phyloP scores from a whole-genome alignment of 2,797 vertebrate species.

The Mareca penelope region DNA sequence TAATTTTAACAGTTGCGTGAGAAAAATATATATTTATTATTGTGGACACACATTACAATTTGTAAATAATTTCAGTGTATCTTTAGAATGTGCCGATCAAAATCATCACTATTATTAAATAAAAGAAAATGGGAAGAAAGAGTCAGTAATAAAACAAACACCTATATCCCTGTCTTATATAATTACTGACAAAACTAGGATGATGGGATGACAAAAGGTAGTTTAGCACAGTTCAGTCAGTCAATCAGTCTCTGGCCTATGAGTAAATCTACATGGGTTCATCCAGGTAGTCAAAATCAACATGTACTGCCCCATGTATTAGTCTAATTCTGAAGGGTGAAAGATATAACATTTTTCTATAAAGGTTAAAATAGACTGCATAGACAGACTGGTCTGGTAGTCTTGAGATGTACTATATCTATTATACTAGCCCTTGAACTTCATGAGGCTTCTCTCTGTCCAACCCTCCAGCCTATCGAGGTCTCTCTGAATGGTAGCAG shows the following conservation, averaged over 20 bases:
- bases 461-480: no score
- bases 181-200: background rate
- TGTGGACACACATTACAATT: background rate
- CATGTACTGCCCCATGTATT: background rate
- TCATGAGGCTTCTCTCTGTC: no score
- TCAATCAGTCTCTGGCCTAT: background rate
- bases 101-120: background rate
- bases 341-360: background rate
- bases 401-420: background rate
- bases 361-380: background rate
- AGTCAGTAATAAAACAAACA: background rate
- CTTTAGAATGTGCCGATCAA: background rate
- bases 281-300: background rate
- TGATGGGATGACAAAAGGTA: background rate
- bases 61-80: background rate
- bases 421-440: no score
- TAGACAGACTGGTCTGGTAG: background rate
- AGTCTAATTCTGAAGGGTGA: background rate
- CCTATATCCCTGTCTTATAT: accelerated
- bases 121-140: background rate
- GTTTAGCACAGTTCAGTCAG: background rate
- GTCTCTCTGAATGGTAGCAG: no score
- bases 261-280: background rate
- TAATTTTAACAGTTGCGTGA: background rate
- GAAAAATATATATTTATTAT: background rate